phyloP scores from a whole-genome alignment of 2,113 vertebrate genomes.

The Microtus ochrogaster region DNA sequence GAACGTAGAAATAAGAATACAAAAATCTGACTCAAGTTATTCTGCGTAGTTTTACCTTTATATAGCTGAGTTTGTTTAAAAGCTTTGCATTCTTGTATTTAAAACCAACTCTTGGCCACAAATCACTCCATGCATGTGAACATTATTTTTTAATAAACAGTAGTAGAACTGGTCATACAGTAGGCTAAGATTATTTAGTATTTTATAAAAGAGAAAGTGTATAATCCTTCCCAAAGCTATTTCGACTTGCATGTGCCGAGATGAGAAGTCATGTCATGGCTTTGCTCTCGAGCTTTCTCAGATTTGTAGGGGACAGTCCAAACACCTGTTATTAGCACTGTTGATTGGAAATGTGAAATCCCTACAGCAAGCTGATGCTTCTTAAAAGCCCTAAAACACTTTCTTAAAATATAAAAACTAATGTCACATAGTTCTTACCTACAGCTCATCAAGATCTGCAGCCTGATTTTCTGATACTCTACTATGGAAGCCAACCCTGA shows the following conservation, averaged over 20 bases:
- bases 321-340: background rate
- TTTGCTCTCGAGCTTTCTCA: background rate
- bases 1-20: background rate
- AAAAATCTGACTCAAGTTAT: background rate
- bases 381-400: background rate
- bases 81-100: background rate
- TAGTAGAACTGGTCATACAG: background rate
- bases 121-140: background rate
- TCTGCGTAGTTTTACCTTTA: background rate
- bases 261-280: background rate
- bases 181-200: background rate
- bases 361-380: too few relatives aligned
- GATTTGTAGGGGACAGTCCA: background rate
- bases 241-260: background rate
- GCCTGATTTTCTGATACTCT: background rate
- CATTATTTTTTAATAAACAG: background rate
- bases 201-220: fast-evolving
- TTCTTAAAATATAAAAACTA: background rate
- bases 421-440: too few relatives aligned
- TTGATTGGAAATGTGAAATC: background rate
- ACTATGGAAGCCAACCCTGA: background rate
- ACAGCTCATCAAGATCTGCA: background rate
- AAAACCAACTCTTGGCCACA: background rate
- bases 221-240: fast-evolving
- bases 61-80: background rate